Conservation (phyloP, 2,797 vertebrate species). For the Cyclopterus lumpus region DNA sequence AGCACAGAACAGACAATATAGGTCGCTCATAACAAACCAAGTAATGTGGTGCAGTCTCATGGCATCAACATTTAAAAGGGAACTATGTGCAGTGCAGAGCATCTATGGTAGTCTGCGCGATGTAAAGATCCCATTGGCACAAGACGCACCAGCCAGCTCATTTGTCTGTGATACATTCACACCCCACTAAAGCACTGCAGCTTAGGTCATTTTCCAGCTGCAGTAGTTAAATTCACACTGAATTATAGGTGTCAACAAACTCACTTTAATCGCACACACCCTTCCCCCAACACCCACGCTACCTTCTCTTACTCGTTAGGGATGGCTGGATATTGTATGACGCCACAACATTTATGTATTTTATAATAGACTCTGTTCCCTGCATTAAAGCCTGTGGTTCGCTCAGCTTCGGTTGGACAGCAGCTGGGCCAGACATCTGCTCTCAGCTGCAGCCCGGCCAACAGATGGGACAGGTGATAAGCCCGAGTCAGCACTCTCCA, state of each 20-base stretch:
- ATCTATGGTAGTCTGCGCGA: neutral
- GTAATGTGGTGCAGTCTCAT: neutral
- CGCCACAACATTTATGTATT: constrained; percentile 56
- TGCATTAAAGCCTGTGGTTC: constrained; percentile 53
- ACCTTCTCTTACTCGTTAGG: constrained; percentile 49
- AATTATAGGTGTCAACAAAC: constrained; percentile 46
- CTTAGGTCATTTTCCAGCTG: constrained; percentile 33
- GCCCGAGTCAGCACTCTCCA: constrained; percentile 66
- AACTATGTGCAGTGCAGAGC: neutral
- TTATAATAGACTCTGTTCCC: constrained; percentile 63
- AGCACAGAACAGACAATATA: neutral
- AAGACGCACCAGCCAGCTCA: constrained; percentile 19
- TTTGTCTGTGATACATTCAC: constrained; percentile 43
- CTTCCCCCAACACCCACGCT: constrained; percentile 18
- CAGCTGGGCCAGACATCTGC: constrained; percentile 79
- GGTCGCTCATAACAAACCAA: neutral
- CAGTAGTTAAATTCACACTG: constrained; percentile 34
- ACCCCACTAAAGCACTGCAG: constrained; percentile 28
- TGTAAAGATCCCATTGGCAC: constrained; percentile 5
- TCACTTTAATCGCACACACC: constrained; percentile 18
- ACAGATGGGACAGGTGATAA: constrained; percentile 83
- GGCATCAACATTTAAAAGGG: constrained; percentile 3
- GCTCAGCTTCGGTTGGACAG: constrained; percentile 53
- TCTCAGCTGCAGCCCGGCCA: constrained; percentile 73
- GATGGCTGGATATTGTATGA: constrained; percentile 26